These are phyloP conservation scores for Tursiops truncatus DNA, from an alignment of 2,113 vertebrate genomes.

Conservation along the genomic window DNA sequence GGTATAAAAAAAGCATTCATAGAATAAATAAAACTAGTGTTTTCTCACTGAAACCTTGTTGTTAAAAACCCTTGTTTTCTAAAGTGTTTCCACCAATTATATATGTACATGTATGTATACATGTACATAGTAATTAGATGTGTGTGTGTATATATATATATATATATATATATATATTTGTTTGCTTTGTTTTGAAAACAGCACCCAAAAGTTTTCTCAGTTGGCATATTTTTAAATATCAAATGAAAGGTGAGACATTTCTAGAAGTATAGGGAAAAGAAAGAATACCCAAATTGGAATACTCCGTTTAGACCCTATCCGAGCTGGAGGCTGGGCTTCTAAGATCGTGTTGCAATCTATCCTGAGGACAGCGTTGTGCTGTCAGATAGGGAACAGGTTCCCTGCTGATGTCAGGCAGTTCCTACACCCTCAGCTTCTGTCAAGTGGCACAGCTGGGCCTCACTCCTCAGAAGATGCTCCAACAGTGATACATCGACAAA, in stretches of 20 bases:
- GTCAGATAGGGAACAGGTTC: background rate
- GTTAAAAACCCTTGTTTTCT: background rate
- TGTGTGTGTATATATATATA: no score
- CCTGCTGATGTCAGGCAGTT: background rate
- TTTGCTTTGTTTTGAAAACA: background rate
- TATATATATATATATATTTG: background rate
- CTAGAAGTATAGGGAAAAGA: background rate
- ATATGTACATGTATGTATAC: rapidly evolving
- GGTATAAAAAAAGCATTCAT: background rate
- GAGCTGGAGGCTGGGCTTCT: background rate
- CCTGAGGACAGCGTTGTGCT: background rate
- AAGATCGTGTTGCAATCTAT: background rate
- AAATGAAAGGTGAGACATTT: background rate
- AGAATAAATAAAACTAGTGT: background rate
- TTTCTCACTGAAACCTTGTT: background rate
- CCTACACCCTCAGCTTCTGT: background rate
- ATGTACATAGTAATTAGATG: rapidly evolving
- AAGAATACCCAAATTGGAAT: background rate
- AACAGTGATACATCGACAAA: background rate
- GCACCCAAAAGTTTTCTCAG: background rate
- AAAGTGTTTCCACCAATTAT: background rate
- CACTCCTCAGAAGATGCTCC: background rate
- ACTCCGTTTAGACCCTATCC: background rate
- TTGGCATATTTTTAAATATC: background rate
- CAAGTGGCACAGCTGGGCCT: background rate